Conservation (phyloP, 2,113 vertebrate genomes). For the Dunckerocampus dactyliophorus region DNA sequence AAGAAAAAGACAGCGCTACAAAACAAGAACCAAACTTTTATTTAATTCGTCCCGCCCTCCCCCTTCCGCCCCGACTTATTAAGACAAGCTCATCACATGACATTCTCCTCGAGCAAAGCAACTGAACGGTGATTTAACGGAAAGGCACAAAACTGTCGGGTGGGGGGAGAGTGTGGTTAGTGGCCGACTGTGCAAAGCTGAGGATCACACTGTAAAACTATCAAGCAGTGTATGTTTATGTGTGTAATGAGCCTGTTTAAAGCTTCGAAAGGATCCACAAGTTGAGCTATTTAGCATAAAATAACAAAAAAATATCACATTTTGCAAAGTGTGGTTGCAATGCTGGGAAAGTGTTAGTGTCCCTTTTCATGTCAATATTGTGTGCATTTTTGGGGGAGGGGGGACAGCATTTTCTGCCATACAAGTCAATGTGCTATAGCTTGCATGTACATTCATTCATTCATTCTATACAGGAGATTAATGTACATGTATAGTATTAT, state of each 20-base stretch:
- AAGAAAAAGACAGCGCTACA: slow-evolving; percentile 47
- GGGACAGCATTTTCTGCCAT: neutral
- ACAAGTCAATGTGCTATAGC: slow-evolving; percentile 23
- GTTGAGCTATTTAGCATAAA: slow-evolving; percentile 12
- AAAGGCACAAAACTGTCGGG: slow-evolving; percentile 62
- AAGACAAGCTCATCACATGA: slow-evolving; percentile 55
- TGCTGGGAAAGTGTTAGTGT: slow-evolving; percentile 48
- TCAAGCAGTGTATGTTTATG: neutral
- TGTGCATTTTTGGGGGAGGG: too few species aligned
- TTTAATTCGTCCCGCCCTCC: slow-evolving; percentile 46
- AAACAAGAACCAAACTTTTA: slow-evolving; percentile 72
- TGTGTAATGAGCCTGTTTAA: neutral
- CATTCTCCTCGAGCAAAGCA: slow-evolving; percentile 56
- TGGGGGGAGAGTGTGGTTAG: neutral
- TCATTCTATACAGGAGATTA: slow-evolving; percentile 62
- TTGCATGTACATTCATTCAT: slow-evolving; percentile 59
- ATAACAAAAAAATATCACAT: slow-evolving; percentile 15
- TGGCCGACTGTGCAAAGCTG: slow-evolving; percentile 2
- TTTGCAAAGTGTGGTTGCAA: slow-evolving; percentile 17
- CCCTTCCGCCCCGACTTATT: slow-evolving; percentile 15
- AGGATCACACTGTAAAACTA: neutral
- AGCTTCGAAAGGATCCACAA: slow-evolving; percentile 3
- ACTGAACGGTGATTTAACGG: slow-evolving; percentile 53
- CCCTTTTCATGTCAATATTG: slow-evolving; percentile 45
- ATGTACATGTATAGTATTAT: slow-evolving; percentile 58